Percentiles rank a stretch among this genome's conserved stretches.
Evolutionary conservation across 2,888 invertebrate genomes (phyloP).

Genomic region (Sarcophaga rosellei): DNA sequence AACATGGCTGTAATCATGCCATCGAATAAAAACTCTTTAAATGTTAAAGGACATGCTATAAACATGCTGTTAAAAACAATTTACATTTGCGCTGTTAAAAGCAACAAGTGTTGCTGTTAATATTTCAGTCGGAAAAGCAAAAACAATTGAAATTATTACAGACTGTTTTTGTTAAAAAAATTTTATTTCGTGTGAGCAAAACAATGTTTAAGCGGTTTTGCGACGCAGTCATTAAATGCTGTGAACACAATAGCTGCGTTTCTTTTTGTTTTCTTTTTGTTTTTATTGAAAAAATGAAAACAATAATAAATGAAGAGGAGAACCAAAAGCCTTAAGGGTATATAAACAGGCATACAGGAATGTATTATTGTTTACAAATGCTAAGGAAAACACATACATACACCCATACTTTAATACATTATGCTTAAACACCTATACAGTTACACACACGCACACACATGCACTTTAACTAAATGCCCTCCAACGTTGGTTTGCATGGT

Average conservation of each 20-base stretch:
- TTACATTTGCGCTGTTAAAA: background rate
- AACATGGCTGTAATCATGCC: background rate
- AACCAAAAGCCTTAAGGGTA: background rate
- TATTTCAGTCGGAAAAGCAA: too few species aligned
- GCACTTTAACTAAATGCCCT: background rate
- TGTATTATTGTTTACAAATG: conserved; percentile 17
- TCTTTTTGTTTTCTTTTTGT: too few species aligned
- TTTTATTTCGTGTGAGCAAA: background rate
- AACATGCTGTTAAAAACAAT: background rate
- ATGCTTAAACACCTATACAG: background rate
- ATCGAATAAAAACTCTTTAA: conserved; percentile 4
- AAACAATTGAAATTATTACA: too few species aligned
- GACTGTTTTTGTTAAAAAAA: background rate
- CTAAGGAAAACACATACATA: conserved; percentile 13
- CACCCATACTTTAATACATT: background rate
- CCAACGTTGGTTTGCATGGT: background rate
- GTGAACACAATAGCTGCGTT: background rate
- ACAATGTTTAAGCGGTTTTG: background rate
- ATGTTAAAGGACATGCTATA: background rate
- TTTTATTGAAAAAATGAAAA: too few species aligned
- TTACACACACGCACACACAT: background rate
- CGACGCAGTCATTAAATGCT: background rate
- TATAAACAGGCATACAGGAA: background rate
- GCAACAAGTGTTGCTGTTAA: conserved; percentile 26
- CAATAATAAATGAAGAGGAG: too few species aligned